Conservation (phyloP, 2,113 vertebrate genomes). For the Fregetta grallaria region DNA sequence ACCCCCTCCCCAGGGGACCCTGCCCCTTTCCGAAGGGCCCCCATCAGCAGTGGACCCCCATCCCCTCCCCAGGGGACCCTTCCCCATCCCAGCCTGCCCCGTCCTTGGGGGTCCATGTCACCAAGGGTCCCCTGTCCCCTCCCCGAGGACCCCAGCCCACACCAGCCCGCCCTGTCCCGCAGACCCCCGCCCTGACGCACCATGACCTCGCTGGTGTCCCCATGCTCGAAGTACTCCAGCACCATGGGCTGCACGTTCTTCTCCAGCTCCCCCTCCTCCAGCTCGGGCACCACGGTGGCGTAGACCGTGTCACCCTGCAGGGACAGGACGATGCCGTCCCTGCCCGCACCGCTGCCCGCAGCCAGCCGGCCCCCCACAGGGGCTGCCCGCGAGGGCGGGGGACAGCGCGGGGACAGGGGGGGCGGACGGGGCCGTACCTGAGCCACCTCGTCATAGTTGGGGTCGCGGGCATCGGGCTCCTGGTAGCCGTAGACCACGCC, state of each 20-base stretch:
- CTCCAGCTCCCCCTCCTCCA: constrained; percentile 81
- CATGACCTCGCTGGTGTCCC: constrained; percentile 85
- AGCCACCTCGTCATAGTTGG: constrained; percentile 86
- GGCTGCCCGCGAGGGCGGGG: not conserved
- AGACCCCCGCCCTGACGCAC: constrained; percentile 41
- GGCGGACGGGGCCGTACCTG: constrained; percentile 67
- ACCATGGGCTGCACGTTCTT: constrained; percentile 87
- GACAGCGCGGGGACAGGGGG: fast-evolving
- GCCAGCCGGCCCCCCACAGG: fast-evolving
- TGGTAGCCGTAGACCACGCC: constrained; percentile 86
- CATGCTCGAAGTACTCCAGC: constrained; percentile 87
- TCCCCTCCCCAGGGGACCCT: not conserved
- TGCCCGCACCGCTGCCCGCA: not conserved
- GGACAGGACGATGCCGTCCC: not conserved
- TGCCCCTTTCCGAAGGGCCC: not conserved
- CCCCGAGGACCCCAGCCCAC: not conserved
- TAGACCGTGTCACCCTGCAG: constrained; percentile 83
- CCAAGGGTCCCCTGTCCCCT: not conserved
- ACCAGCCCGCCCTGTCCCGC: too few relatives aligned
- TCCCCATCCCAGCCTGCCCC: not conserved
- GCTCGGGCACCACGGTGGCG: constrained; percentile 82
- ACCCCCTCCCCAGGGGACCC: too few relatives aligned
- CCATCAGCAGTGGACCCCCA: not conserved
- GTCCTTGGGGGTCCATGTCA: not conserved
- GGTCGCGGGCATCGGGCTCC: constrained; percentile 81